phyloP scores from a whole-genome alignment of 2,113 vertebrate genomes.

The Mus spicilegus region DNA sequence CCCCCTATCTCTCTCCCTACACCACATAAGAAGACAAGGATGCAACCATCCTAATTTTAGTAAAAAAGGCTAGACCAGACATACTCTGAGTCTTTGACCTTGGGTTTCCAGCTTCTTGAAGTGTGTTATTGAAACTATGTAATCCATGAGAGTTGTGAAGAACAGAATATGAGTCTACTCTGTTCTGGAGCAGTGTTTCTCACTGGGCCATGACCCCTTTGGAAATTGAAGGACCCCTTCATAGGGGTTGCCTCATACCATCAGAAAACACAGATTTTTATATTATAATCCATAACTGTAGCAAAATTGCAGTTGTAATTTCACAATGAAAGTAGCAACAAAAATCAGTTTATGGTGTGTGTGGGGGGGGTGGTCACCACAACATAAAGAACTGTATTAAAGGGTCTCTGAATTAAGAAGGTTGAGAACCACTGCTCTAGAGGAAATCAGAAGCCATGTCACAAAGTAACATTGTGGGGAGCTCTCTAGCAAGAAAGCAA shows the following conservation, averaged over 20 bases:
- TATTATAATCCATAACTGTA: not conserved
- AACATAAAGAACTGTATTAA: not conserved
- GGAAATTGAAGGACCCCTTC: not conserved
- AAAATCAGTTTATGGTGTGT: not conserved
- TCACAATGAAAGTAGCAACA: not conserved
- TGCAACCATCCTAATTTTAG: not conserved
- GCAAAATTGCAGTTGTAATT: not conserved
- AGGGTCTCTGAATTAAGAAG: not conserved
- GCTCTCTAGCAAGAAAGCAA: not conserved
- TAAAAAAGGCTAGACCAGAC: not conserved
- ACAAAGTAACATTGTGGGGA: not conserved
- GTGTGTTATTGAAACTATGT: no score
- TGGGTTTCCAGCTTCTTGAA: not conserved
- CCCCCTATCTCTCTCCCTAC: not conserved
- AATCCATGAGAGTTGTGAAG: not conserved
- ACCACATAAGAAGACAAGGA: not conserved
- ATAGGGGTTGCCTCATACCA: not conserved
- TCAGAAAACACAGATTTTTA: not conserved
- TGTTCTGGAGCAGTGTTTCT: not conserved
- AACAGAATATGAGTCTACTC: not conserved
- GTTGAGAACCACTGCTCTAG: not conserved
- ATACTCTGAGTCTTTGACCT: rapidly evolving
- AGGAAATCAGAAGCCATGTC: not conserved
- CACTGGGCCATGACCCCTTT: not conserved
- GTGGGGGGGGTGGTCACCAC: not conserved